A percentile compares a stretch with the other conserved stretches of the same genome.
phyloP scores from a whole-genome alignment of 2,888 invertebrate species.

The Scaptomyza flava region DNA sequence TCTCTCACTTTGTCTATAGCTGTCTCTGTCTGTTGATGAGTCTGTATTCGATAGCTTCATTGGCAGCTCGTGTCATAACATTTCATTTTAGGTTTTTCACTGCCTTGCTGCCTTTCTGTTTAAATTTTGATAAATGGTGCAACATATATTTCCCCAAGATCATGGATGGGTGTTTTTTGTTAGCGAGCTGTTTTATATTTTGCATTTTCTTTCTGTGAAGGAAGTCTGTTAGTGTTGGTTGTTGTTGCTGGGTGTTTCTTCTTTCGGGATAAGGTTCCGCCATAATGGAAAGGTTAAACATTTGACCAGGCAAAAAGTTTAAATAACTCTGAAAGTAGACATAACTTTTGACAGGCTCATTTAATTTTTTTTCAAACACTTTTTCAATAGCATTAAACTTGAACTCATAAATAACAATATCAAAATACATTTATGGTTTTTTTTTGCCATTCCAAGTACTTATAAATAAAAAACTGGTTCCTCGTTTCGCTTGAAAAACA shows the following conservation, averaged over 20 bases:
- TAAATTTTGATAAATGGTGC: conserved; percentile 72
- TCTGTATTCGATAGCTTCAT: conserved; percentile 59
- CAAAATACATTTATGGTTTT: neutral
- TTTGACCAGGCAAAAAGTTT: conserved; percentile 33
- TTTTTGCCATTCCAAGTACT: no score
- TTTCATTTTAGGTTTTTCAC: conserved; percentile 48
- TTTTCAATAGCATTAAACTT: neutral
- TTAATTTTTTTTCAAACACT: neutral
- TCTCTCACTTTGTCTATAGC: conserved; percentile 3
- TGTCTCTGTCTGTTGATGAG: conserved; percentile 8
- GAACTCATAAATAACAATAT: conserved; percentile 5
- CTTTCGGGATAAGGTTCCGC: conserved; percentile 48
- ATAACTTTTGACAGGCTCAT: no score
- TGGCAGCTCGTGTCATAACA: conserved; percentile 55
- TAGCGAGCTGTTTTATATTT: neutral
- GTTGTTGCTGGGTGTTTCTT: conserved; percentile 25
- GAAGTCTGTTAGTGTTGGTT: neutral
- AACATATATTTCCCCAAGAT: conserved; percentile 24
- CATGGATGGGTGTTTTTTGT: conserved; percentile 24
- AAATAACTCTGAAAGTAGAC: conserved; percentile 15
- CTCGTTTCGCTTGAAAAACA: conserved; percentile 25
- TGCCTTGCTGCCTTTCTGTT: conserved; percentile 37
- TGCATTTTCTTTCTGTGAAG: conserved; percentile 11
- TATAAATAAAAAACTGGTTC: neutral
- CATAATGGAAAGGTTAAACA: conserved; percentile 42